Evolutionary conservation across 1,140 invertebrate species (phyloP).

Genomic region (Meloidogyne chitwoodi): DNA sequence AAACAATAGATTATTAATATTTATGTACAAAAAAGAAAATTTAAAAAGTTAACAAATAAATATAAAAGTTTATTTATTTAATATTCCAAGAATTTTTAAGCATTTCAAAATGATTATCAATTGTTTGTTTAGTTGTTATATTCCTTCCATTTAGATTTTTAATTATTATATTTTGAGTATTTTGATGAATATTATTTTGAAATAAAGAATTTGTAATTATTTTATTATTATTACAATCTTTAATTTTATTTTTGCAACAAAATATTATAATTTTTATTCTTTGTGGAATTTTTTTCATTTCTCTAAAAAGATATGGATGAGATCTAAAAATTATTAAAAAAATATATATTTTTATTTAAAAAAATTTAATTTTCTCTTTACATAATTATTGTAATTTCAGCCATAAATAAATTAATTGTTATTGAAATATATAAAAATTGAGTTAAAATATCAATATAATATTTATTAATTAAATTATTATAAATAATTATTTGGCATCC

Average conservation of each 20-base stretch:
- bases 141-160: background rate
- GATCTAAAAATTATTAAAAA: background rate
- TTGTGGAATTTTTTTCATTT: background rate
- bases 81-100: background rate
- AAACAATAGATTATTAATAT: no score
- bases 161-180: background rate
- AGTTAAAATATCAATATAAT: background rate
- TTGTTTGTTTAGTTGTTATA: background rate
- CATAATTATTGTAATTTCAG: background rate
- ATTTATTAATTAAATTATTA: background rate
- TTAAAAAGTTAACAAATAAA: background rate
- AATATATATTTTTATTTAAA: no score
- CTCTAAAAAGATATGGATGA: background rate
- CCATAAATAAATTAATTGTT: background rate
- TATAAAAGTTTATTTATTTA: background rate
- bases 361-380: background rate
- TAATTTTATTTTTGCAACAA: background rate
- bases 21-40: background rate
- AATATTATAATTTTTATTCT: background rate
- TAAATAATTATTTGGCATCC: slow-evolving; percentile 17
- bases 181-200: background rate
- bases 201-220: background rate
- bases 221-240: background rate
- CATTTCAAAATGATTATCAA: background rate
- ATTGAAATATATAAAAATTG: background rate